Conservation (phyloP, 2,797 vertebrate species). For the Tympanoctomys barrerae region DNA sequence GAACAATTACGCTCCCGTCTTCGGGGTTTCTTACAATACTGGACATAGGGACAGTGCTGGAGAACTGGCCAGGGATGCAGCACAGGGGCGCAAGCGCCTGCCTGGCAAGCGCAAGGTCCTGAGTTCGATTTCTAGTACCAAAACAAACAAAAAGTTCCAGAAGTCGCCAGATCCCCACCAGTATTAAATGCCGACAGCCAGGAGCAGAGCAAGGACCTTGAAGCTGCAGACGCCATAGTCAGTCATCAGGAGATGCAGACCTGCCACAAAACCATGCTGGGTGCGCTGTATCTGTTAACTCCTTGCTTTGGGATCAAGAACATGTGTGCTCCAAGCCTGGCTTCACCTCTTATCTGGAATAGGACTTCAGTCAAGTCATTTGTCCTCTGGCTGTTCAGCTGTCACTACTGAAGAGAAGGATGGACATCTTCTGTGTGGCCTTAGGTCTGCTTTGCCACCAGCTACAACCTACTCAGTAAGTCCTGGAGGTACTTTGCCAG, state of each 20-base stretch:
- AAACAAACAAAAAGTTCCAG: too few species aligned
- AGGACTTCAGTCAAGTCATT: not conserved
- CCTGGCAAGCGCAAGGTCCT: too few species aligned
- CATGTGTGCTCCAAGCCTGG: not conserved
- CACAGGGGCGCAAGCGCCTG: too few species aligned
- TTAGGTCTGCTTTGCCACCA: not conserved
- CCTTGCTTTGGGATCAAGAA: not conserved
- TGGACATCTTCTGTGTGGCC: not conserved
- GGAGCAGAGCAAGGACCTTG: not conserved
- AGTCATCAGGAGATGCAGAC: not conserved
- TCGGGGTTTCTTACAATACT: not conserved
- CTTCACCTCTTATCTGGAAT: not conserved
- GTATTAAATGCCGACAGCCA: not conserved
- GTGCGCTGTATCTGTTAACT: not conserved
- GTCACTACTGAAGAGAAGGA: not conserved
- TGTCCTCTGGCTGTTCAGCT: not conserved
- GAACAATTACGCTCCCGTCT: not conserved
- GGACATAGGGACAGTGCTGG: not conserved
- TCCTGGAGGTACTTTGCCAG: not conserved
- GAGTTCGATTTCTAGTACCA: too few species aligned
- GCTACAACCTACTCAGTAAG: not conserved
- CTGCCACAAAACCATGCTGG: not conserved
- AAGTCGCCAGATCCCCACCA: not conserved
- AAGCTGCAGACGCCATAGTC: fast-evolving
- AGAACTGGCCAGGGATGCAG: too few species aligned